These are phyloP conservation scores for Taenioides sp. DNA, from an alignment of 2,797 vertebrate genomes.

Conservation along the genomic window DNA sequence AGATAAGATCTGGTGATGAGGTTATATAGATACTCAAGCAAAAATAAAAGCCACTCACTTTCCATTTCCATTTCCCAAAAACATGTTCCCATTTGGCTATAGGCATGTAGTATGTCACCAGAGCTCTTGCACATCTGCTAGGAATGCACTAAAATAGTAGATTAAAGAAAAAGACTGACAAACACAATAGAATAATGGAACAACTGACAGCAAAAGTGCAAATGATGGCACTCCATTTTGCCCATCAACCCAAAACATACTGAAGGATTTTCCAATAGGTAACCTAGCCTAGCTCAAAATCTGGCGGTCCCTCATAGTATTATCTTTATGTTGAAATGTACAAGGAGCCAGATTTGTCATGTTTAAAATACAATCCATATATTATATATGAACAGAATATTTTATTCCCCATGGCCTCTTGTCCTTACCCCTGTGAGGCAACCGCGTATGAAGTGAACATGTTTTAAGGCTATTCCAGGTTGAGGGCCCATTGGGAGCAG, in stretches of 20 bases:
- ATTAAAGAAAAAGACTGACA: neutral
- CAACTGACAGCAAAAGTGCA: neutral
- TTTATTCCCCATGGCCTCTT: neutral
- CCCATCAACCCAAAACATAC: no score
- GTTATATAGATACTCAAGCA: no score
- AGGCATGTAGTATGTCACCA: neutral
- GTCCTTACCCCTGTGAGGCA: neutral
- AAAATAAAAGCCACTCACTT: neutral
- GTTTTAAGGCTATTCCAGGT: constrained; percentile 17
- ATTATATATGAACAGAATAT: no score
- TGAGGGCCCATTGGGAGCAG: constrained; percentile 17
- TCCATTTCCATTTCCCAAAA: neutral
- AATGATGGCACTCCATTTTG: neutral
- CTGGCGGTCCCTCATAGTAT: no score
- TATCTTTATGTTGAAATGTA: neutral
- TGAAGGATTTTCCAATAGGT: no score
- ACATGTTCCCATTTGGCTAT: neutral
- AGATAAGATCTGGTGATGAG: no score
- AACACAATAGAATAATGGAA: neutral
- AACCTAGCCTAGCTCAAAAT: no score
- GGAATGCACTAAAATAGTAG: neutral
- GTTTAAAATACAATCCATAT: neutral
- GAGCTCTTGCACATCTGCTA: neutral
- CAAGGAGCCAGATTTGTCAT: neutral
- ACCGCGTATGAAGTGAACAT: constrained; percentile 4